A percentile compares a stretch with the other conserved stretches of the same genome.
Conservation (phyloP, 92 coral and sea anemone species). For the Zoanthus gigantus region DNA sequence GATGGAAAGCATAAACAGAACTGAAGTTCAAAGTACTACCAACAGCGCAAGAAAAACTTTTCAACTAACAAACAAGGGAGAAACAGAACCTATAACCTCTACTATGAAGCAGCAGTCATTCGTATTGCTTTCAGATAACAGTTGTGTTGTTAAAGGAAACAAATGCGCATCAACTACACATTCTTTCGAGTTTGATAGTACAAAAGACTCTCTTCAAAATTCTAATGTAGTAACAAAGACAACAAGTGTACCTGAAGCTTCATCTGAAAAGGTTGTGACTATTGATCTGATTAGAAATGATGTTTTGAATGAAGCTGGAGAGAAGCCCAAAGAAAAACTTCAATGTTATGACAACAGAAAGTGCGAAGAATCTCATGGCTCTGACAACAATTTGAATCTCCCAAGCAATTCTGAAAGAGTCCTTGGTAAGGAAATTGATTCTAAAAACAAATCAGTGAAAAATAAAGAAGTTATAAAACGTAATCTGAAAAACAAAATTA, state of each 20-base stretch:
- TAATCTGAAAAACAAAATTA: neutral
- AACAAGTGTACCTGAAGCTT: neutral
- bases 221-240: neutral
- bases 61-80: neutral
- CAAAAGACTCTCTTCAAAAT: neutral
- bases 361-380: neutral
- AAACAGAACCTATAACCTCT: neutral
- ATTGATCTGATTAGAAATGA: neutral
- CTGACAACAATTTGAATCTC: neutral
- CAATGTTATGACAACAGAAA: constrained; percentile 53
- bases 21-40: neutral
- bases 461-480: neutral
- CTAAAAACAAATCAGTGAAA: neutral
- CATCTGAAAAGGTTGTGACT: neutral
- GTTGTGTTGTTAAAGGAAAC: neutral
- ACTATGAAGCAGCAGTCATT: neutral
- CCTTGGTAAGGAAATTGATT: neutral
- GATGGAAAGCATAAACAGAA: neutral
- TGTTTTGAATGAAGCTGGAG: neutral
- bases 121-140: neutral
- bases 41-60: neutral
- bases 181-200: neutral
- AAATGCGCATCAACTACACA: neutral
- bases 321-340: constrained; percentile 50
- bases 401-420: neutral